phyloP scores from a whole-genome alignment of 92 coral and sea anemone species.

The Chrysogorgia sp. region DNA sequence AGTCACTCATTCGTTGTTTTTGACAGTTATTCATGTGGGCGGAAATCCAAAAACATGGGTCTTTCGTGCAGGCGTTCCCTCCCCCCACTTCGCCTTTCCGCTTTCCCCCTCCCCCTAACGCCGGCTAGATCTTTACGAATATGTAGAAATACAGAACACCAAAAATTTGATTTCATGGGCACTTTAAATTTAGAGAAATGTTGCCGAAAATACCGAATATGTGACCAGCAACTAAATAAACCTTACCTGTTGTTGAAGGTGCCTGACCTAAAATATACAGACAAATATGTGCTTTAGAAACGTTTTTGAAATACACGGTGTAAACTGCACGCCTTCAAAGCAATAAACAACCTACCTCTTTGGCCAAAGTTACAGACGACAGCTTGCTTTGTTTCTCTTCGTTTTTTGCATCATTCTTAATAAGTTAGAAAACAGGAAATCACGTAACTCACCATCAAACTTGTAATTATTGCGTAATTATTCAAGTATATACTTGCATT shows the following conservation, averaged over 20 bases:
- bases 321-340: not conserved
- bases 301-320: not conserved
- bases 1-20: too few species aligned
- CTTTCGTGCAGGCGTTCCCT: too few species aligned
- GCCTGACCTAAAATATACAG: conserved; percentile 66
- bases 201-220: not conserved
- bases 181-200: too few species aligned
- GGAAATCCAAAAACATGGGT: too few species aligned
- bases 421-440: not conserved
- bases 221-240: not conserved
- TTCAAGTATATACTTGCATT: too few species aligned
- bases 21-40: too few species aligned
- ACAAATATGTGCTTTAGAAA: not conserved
- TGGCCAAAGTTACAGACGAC: conserved; percentile 77
- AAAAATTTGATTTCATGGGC: too few species aligned
- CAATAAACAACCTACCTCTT: conserved; percentile 64
- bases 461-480: too few species aligned
- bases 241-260: conserved; percentile 86
- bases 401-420: conserved; percentile 74
- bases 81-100: too few species aligned
- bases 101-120: too few species aligned
- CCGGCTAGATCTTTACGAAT: too few species aligned
- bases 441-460: not conserved
- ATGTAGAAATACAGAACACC: not conserved
- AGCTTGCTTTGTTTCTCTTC: conserved; percentile 79